Conservation (phyloP, 2,888 invertebrate genomes). For the Troilus luridus region DNA sequence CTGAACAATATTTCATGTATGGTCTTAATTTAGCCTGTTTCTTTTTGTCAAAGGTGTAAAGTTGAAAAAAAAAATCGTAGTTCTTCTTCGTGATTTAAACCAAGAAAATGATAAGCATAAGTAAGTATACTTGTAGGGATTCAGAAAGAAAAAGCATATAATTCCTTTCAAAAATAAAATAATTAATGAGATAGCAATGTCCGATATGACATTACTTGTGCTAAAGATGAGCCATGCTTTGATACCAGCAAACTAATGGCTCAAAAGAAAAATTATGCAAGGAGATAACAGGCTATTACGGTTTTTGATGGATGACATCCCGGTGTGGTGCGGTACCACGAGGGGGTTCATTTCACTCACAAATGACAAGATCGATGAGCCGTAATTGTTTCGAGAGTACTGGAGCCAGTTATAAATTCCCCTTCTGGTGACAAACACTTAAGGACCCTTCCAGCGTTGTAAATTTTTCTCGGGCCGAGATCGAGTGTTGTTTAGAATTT, state of each 20-base stretch:
- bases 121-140: no score
- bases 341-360: slow-evolving; percentile 12
- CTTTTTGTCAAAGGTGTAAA: no score
- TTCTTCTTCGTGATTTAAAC: no score
- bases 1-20: no score
- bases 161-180: neutral
- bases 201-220: neutral
- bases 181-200: neutral
- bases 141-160: no score
- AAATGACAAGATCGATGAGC: slow-evolving; percentile 13
- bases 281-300: neutral
- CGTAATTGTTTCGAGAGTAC: slow-evolving; percentile 12
- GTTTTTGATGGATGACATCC: neutral
- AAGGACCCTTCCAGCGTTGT: neutral
- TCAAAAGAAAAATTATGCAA: neutral
- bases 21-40: no score
- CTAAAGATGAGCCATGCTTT: neutral
- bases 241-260: neutral
- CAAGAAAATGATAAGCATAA: no score
- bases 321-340: neutral
- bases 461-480: neutral
- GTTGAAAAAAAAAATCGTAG: neutral
- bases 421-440: slow-evolving; percentile 5
- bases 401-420: slow-evolving; percentile 5
- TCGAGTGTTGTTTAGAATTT: slow-evolving; percentile 25